Evolutionary conservation across 92 coral and sea anemone species (phyloP).

Genomic region (Epizoanthus fatuus): DNA sequence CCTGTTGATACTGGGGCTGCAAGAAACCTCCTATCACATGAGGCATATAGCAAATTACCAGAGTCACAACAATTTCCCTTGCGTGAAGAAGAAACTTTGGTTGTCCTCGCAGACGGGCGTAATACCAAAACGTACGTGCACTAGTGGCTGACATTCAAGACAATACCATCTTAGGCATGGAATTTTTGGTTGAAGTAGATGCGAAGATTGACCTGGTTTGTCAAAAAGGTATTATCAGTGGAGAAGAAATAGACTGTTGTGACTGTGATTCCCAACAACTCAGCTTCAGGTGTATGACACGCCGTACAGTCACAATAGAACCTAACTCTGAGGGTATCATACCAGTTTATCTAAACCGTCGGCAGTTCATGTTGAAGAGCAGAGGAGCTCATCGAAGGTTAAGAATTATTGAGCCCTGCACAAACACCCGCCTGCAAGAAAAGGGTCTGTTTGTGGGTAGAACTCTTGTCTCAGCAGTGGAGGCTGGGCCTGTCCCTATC

Average conservation of each 20-base stretch:
- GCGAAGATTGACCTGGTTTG: slow-evolving; percentile 44
- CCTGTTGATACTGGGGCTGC: slow-evolving; percentile 36
- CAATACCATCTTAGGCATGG: slow-evolving; percentile 38
- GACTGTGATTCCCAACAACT: slow-evolving; percentile 15
- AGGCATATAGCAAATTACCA: slow-evolving; percentile 12
- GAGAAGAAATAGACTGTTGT: slow-evolving; percentile 40
- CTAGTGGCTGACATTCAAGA: no score
- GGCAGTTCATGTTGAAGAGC: background rate
- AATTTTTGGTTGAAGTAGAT: slow-evolving; percentile 48
- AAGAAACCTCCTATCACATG: slow-evolving; percentile 20
- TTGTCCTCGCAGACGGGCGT: no score
- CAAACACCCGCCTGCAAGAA: slow-evolving; percentile 31
- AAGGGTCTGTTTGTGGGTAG: slow-evolving; percentile 50
- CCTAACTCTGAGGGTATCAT: slow-evolving; percentile 40
- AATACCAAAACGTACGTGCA: no score
- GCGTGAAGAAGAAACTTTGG: no score
- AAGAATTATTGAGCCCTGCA: slow-evolving; percentile 16
- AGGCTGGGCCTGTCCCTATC: slow-evolving; percentile 19
- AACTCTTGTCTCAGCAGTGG: slow-evolving; percentile 29
- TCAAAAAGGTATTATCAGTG: slow-evolving; percentile 5
- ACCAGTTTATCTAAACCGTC: slow-evolving; percentile 31
- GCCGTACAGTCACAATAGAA: slow-evolving; percentile 39
- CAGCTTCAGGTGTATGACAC: slow-evolving; percentile 45
- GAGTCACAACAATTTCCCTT: slow-evolving; percentile 6
- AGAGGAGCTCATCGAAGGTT: slow-evolving; percentile 21